Evolutionary conservation across 2,888 invertebrate genomes (phyloP).

Genomic region (Drosophila rubida): DNA sequence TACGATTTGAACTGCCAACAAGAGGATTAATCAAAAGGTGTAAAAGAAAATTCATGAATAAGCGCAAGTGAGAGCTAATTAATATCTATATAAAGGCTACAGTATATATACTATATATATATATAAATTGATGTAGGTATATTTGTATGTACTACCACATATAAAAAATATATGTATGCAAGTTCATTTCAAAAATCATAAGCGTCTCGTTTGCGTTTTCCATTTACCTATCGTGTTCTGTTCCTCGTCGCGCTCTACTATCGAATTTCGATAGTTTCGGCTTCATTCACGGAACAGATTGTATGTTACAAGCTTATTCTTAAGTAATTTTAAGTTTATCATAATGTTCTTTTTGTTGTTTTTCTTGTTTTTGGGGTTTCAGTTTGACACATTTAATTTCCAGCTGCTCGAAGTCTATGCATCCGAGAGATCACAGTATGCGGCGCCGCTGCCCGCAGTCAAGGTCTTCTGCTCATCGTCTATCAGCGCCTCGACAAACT

Average conservation of each 20-base stretch:
- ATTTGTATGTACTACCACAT: conserved; percentile 44
- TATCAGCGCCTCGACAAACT: conserved; percentile 75
- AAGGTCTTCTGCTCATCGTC: conserved; percentile 74
- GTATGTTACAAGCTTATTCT: background rate
- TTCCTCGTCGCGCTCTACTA: background rate
- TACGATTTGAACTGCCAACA: conserved; percentile 66
- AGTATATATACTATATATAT: conserved; percentile 17
- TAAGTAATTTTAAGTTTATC: background rate
- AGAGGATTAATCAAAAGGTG: conserved; percentile 35
- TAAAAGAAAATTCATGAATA: conserved; percentile 27
- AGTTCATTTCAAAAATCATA: conserved; percentile 65
- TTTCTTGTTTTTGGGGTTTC: conserved; percentile 15
- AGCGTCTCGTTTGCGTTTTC: conserved; percentile 76
- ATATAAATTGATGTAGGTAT: conserved; percentile 27
- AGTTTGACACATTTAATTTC: conserved; percentile 65
- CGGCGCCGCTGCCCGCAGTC: conserved; percentile 41
- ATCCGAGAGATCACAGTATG: conserved; percentile 81
- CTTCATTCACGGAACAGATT: background rate
- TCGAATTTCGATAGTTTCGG: background rate
- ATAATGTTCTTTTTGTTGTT: background rate
- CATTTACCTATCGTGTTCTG: conserved; percentile 19
- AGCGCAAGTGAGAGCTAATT: conserved; percentile 21
- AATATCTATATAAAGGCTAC: conserved; percentile 37
- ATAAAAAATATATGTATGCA: conserved; percentile 60
- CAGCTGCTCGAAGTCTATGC: conserved; percentile 52